A percentile compares a stretch with the other conserved stretches of the same genome.
Conservation (phyloP, 2,113 vertebrate species). For the Cyprinus carpio region DNA sequence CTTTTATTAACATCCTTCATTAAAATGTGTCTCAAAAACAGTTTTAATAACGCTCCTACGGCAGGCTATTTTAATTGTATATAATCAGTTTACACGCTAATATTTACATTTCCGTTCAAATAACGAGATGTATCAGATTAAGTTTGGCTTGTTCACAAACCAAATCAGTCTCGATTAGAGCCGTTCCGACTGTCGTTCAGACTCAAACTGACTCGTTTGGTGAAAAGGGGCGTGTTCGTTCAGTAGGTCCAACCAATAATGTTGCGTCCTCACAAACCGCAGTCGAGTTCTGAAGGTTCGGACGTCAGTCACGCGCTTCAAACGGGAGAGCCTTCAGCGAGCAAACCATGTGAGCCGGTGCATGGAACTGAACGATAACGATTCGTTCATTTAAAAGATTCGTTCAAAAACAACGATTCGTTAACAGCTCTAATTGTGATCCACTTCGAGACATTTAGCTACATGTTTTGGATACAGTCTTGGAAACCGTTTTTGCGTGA, state of each 20-base stretch:
- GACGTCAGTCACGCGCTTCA: conserved; percentile 1
- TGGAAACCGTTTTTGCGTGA: background rate
- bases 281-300: background rate
- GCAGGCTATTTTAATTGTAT: background rate
- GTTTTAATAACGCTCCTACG: background rate
- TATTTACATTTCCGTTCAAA: background rate
- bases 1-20: background rate
- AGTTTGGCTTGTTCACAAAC: background rate
- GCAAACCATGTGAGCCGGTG: background rate
- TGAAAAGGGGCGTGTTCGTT: background rate
- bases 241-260: background rate
- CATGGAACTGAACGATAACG: background rate
- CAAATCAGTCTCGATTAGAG: background rate
- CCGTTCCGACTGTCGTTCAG: background rate
- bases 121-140: background rate
- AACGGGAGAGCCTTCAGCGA: background rate
- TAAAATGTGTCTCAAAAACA: background rate
- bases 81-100: background rate
- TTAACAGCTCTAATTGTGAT: background rate
- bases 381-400: background rate
- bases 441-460: conserved; percentile 5
- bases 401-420: background rate
- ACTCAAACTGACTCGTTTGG: background rate
- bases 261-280: background rate
- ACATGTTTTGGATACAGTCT: background rate